These are phyloP conservation scores for Tragelaphus scriptus DNA, from an alignment of 2,113 vertebrate species.

Conservation along the genomic window DNA sequence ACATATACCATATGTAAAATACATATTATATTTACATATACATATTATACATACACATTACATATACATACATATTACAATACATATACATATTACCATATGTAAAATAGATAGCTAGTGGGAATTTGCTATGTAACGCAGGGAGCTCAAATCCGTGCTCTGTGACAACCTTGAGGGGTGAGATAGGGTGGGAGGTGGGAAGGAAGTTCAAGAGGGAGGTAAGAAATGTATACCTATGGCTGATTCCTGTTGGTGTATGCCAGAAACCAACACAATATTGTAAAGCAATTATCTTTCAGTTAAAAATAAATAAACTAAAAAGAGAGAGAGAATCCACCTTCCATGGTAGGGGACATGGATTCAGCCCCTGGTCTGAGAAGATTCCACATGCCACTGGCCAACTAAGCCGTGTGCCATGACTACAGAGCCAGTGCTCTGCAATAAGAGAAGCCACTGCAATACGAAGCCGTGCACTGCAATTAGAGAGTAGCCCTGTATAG, in stretches of 20 bases:
- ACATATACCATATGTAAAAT: not conserved
- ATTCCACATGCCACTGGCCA: not conserved
- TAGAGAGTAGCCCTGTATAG: not conserved
- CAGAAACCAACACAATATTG: not conserved
- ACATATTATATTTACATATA: no score
- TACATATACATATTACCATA: not conserved
- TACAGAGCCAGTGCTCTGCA: not conserved
- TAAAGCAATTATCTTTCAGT: not conserved
- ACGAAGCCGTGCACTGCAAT: not conserved
- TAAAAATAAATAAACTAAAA: not conserved
- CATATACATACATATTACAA: no score
- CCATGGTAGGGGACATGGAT: not conserved
- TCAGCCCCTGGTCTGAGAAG: not conserved
- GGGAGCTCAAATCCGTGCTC: not conserved
- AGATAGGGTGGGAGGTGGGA: not conserved
- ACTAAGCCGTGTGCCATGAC: not conserved
- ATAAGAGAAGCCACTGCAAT: not conserved
- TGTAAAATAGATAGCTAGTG: not conserved
- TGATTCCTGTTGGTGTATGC: not conserved
- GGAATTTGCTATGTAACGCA: not conserved
- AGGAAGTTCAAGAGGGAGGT: not conserved
- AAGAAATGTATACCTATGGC: not conserved
- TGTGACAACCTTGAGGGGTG: not conserved
- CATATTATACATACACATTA: no score
- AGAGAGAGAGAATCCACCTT: not conserved